Conservation (phyloP, 2,888 invertebrate genomes). For the Ennomos fuscantarius region DNA sequence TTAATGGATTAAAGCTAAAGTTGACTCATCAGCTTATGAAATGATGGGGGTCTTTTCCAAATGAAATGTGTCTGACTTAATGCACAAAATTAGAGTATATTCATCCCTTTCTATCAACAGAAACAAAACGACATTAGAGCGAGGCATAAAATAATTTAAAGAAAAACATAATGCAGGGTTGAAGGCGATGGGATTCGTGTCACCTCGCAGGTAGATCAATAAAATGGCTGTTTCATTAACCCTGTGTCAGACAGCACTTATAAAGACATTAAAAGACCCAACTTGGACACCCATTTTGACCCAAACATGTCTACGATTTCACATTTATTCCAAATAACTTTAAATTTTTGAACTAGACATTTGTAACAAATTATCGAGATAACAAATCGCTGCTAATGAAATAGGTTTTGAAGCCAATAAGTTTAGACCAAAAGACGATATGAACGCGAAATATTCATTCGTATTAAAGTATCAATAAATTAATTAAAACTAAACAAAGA, state of each 20-base stretch:
- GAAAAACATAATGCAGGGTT: conserved; percentile 81
- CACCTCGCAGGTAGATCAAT: conserved; percentile 83
- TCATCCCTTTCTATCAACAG: conserved; percentile 50
- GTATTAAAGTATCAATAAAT: conserved; percentile 43
- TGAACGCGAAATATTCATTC: conserved; percentile 27
- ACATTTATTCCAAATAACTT: conserved; percentile 39
- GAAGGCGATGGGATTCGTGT: conserved; percentile 71
- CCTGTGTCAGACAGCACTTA: conserved; percentile 79
- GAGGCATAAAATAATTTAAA: conserved; percentile 69
- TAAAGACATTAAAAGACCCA: conserved; percentile 81
- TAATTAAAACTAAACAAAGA: conserved; percentile 48
- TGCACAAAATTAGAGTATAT: conserved; percentile 56
- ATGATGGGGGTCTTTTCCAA: conserved; percentile 77
- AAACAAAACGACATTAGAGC: conserved; percentile 39
- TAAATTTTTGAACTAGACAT: conserved; percentile 50
- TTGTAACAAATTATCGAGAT: conserved; percentile 49
- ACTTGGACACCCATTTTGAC: conserved; percentile 59
- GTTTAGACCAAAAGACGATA: conserved; percentile 28
- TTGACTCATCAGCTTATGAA: conserved; percentile 79
- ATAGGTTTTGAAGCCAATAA: conserved; percentile 29
- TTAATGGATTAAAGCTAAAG: conserved; percentile 78
- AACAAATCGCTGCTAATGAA: conserved; percentile 33
- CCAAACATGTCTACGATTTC: conserved; percentile 44
- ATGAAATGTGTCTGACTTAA: conserved; percentile 76
- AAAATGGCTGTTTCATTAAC: conserved; percentile 80